Evolutionary conservation across 2,797 vertebrate species (phyloP), one percentile per base, ranked within the genome.

Genomic region (Chaetophractus vellerosus): DNA sequence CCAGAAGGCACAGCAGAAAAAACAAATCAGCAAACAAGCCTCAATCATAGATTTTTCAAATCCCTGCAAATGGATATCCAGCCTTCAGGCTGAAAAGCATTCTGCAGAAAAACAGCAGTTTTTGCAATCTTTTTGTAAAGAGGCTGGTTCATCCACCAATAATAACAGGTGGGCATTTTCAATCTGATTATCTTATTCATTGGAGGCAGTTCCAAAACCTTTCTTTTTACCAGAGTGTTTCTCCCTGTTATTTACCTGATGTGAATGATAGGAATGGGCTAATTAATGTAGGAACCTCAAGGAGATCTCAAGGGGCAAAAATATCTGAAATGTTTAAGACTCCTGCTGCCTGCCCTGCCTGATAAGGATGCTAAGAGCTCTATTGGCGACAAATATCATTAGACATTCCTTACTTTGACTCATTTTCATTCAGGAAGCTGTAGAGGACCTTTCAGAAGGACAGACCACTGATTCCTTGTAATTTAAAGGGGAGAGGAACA

Each of bases 361-460:
- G 94, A 93, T 85, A 95, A 96, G 91, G 66, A 68, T 84, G 41
- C 88, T 36, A 28, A 80, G 71, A 28, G 57, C 24, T 18, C 0
- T 83, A 61, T 55, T 66, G 28, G 72, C 0, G 5, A 87, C 64
- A 84, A 89, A 72, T 33, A 81, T 93, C 95, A 66, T 94, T 95
- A 96, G 86, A 87, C 79, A 93, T 78, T 94, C 92, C 86, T 66
- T 66, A 81, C 66, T 95, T 81, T 26, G 64, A 93, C 41, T 92
- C 90, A 91, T 96, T 96, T 91, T 90, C 55, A 88, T 95, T 93
- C 89, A 74, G 38, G 55, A 57, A 78, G 84, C 94, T 11, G 57
- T 33, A 79, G 76, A 64, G 26, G 91, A 94, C 76, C 93, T 96
- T 96, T 93, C 57, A 84, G 95, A 95, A 95, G 91, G 93, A 96